Evolutionary conservation across 2,113 vertebrate species (phyloP), one percentile per base, ranked within the genome.

Genomic region (Corythornis cristatus): DNA sequence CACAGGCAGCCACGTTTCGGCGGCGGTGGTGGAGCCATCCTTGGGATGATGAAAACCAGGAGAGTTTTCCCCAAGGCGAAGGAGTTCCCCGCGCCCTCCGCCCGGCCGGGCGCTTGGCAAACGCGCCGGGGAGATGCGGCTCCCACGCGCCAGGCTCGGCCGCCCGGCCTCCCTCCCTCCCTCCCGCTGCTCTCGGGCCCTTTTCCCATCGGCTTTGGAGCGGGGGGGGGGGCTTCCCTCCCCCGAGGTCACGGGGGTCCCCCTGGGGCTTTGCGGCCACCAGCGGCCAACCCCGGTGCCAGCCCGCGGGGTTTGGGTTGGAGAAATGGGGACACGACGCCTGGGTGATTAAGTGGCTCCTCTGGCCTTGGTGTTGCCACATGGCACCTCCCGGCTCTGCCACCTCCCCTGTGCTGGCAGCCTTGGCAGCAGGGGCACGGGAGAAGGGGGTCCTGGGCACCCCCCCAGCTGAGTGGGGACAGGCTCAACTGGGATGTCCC

Each of bases 41-140:
- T 8, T 31, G 90, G 28, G 90, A 91, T 91, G 92, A 96, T 78
- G 93, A 91, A 93, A 95, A 91, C 92, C 70, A 22, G 87, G 43
- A 71, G 90, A 93, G 92, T 83, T 91, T 66, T 45, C 70, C 92
- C 88, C 54, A 7, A 10, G 88, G 92, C 74, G 43, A 91, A 82
- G 93, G 90, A 94, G 92, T 77, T 91, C 37, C 88, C 80, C 0
- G 57, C 22, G 8, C 85, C 90, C 93, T 86, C 88, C 77, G 45
- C 93, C 90, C 60, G 88, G 81, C 93, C 65, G 35, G 87, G 80
- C 10, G 53, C 90, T 95, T 42, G 94, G 61, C 92, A 82, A 75
- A n/a, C 51, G 19, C 6, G 6, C 23, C n/a, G 5, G 22, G 67
- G 95, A 64, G 72, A 46, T 77, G 90, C 6, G 89, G 88, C 62